Evolutionary conservation across 2,113 vertebrate genomes (phyloP).

Genomic region (Strigops habroptila): DNA sequence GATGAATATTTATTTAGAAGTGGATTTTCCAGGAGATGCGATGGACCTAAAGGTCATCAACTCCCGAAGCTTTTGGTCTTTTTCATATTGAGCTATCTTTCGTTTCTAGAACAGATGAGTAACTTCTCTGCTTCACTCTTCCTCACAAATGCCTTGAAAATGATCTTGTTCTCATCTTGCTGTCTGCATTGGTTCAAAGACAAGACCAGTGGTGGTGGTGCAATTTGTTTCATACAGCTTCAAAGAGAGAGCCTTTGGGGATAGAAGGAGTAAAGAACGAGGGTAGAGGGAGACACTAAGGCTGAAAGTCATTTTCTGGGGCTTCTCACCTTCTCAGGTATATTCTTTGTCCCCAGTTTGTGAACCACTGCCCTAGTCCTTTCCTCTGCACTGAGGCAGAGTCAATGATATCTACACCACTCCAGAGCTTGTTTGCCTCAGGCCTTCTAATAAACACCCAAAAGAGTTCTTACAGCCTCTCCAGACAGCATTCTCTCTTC

Average conservation of each 20-base stretch:
- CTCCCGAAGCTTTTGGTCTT: neutral
- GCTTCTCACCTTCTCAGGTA: neutral
- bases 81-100: neutral
- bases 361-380: neutral
- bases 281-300: neutral
- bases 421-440: neutral
- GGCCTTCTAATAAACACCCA: conserved; percentile 28
- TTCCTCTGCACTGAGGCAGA: neutral
- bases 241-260: neutral
- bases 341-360: neutral
- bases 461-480: conserved; percentile 15
- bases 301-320: neutral
- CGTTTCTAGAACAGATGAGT: neutral
- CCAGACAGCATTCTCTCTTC: neutral
- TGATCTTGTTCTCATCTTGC: neutral
- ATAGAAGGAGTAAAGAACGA: neutral
- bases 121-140: neutral
- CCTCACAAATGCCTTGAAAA: neutral
- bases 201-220: neutral
- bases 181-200: neutral
- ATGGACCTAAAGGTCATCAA: neutral
- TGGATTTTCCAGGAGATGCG: conserved; percentile 9
- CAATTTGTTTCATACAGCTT: neutral
- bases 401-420: neutral
- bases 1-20: conserved; percentile 4